phyloP scores from a whole-genome alignment of 2,113 vertebrate species.

The Pipa parva region DNA sequence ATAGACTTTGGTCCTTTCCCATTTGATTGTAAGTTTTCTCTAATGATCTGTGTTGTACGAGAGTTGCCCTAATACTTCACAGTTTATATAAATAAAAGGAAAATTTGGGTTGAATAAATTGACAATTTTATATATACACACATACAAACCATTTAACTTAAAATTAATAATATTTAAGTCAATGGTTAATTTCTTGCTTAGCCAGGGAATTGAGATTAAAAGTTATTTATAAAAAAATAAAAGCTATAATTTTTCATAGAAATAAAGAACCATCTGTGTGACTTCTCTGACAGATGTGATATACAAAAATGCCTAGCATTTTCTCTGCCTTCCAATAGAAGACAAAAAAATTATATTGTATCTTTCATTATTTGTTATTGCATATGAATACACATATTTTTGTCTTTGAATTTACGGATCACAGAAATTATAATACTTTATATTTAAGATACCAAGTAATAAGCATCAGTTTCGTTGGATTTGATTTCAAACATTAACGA shows the following conservation, averaged over 20 bases:
- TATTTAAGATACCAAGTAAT: too few species aligned
- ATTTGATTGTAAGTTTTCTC: too few species aligned
- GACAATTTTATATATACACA: neutral
- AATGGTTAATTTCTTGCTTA: neutral
- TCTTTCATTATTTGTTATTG: conserved; percentile 44
- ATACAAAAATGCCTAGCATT: conserved; percentile 27
- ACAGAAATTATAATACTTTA: neutral
- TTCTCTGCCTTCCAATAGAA: neutral
- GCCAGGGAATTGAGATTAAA: neutral
- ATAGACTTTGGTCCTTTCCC: too few species aligned
- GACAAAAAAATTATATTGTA: conserved; percentile 15
- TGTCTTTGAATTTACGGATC: conserved; percentile 12
- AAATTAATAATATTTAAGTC: neutral
- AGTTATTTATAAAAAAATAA: conserved; percentile 27
- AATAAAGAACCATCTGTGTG: neutral
- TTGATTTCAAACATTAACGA: conserved; percentile 39
- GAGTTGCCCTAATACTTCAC: conserved; percentile 3
- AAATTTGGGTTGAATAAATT: neutral
- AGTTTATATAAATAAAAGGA: neutral
- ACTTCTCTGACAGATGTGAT: too few species aligned
- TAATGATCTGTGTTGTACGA: too few species aligned
- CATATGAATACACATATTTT: neutral
- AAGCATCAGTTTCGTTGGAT: neutral
- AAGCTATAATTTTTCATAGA: conserved; percentile 37
- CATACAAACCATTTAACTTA: neutral